phyloP scores from a whole-genome alignment of 1,140 invertebrate genomes.

The Linepithema humile region DNA sequence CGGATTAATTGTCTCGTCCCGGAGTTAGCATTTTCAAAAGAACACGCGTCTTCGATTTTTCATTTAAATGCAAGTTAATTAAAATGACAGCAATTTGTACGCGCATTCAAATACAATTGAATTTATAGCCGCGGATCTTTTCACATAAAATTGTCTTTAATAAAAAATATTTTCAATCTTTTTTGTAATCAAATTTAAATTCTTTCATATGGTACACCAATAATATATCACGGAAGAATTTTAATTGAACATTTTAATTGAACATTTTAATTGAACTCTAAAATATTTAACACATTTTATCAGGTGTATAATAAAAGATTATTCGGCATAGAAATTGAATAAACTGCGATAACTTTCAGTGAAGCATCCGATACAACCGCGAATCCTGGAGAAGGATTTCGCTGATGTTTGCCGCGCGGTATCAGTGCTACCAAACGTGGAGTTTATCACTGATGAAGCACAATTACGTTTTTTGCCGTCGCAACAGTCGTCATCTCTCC shows the following conservation, averaged over 20 bases:
- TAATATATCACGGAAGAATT: neutral
- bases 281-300: neutral
- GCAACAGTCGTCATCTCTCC: neutral
- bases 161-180: neutral
- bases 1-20: neutral
- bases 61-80: neutral
- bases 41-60: neutral
- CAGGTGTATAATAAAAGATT: neutral
- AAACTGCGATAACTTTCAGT: conserved; percentile 2
- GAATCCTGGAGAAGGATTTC: neutral
- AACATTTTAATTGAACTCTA: neutral
- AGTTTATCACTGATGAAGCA: conserved; percentile 53
- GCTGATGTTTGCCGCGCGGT: neutral
- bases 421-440: conserved; percentile 4
- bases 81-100: neutral
- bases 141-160: neutral
- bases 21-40: neutral
- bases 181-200: neutral
- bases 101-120: neutral
- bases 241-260: neutral
- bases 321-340: conserved; percentile 1
- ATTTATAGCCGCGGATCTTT: neutral
- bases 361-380: neutral
- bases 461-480: conserved; percentile 51
- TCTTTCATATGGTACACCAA: neutral